phyloP scores from a whole-genome alignment of 2,113 vertebrate genomes.

The Cygnus buccinator region DNA sequence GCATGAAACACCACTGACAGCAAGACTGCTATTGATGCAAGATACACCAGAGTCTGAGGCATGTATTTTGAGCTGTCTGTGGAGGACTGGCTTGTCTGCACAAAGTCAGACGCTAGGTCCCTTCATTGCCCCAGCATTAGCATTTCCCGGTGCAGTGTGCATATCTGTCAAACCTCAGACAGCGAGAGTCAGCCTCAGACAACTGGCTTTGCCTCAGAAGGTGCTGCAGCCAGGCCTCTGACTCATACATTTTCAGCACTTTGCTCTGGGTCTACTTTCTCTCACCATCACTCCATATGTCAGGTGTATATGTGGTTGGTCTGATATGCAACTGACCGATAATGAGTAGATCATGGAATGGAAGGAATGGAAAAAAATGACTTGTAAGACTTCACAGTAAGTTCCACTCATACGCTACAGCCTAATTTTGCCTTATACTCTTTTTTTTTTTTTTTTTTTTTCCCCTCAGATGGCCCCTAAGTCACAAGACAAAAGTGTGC shows the following conservation, averaged over 20 bases:
- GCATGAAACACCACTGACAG: background rate
- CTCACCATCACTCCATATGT: background rate
- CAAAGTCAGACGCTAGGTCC: background rate
- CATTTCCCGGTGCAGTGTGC: background rate
- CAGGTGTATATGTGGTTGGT: fast-evolving
- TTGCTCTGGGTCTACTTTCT: background rate
- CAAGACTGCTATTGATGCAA: background rate
- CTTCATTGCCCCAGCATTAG: background rate
- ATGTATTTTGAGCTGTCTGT: background rate
- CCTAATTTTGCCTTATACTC: background rate
- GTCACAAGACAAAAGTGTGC: background rate
- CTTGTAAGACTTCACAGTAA: background rate
- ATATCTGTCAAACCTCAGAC: background rate
- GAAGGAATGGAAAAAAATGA: background rate
- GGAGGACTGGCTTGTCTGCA: background rate
- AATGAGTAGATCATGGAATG: background rate
- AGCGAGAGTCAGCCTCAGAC: background rate
- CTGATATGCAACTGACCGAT: background rate
- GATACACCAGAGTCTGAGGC: background rate
- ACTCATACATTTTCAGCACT: background rate
- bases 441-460: background rate
- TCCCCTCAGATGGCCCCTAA: background rate
- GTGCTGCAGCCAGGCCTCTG: background rate
- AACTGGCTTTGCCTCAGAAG: background rate
- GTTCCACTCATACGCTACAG: background rate